Evolutionary conservation across 2,888 invertebrate genomes (phyloP).

Genomic region (Listrodromus nycthemerus): DNA sequence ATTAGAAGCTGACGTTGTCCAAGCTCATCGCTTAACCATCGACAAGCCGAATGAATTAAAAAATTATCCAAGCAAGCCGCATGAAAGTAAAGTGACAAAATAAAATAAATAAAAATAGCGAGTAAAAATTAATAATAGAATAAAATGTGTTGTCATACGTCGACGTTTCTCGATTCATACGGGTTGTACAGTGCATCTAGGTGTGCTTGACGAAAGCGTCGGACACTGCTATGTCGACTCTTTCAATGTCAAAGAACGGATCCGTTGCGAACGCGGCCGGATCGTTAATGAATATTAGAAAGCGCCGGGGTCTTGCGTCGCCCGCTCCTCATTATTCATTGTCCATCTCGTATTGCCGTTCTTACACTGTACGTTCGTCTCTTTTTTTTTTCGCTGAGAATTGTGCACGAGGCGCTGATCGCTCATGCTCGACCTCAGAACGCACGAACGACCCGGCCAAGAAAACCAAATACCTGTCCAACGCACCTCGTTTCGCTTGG

Average conservation of each 20-base stretch:
- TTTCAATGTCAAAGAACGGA: constrained; percentile 68
- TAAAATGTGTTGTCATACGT: background rate
- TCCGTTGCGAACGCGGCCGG: constrained; percentile 60
- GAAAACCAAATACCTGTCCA: background rate
- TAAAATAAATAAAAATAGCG: too few species aligned
- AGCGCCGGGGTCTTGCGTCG: constrained; percentile 54
- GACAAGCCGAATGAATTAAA: too few species aligned
- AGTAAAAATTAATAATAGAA: too few species aligned
- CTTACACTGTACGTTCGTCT: constrained; percentile 19
- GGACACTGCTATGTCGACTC: constrained; percentile 29
- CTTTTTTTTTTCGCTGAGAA: background rate
- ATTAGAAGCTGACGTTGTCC: too few species aligned
- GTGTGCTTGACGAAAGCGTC: constrained; percentile 8
- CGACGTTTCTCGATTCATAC: background rate
- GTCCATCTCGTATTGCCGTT: constrained; percentile 36
- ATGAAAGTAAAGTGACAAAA: too few species aligned
- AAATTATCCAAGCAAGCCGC: too few species aligned
- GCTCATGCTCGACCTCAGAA: constrained; percentile 2
- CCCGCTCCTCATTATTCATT: constrained; percentile 46
- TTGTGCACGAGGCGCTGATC: background rate
- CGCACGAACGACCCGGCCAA: background rate
- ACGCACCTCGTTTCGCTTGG: background rate
- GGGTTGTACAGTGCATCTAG: background rate
- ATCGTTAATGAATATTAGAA: constrained; percentile 70
- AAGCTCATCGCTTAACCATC: too few species aligned